Evolutionary conservation across 92 coral and sea anemone species (phyloP).

Genomic region (Paramuricea clavata): DNA sequence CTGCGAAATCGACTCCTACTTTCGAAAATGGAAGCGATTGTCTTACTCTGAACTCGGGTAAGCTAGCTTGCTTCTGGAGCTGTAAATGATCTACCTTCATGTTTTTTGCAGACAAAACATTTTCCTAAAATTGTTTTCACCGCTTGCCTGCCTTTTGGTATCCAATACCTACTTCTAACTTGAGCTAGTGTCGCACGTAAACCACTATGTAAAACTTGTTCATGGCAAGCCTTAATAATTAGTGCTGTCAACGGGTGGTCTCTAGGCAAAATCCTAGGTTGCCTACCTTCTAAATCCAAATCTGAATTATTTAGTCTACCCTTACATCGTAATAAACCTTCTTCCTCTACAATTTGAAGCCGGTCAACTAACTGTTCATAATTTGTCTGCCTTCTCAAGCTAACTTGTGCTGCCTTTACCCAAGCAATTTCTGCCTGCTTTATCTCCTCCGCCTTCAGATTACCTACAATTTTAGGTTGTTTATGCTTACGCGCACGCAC

Average conservation of each 20-base stretch:
- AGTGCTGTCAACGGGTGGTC: slow-evolving; percentile 46
- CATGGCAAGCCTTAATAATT: slow-evolving; percentile 29
- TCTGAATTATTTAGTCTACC: slow-evolving; percentile 56
- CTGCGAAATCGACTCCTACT: slow-evolving; percentile 53
- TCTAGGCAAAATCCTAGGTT: slow-evolving; percentile 51
- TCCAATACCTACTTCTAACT: slow-evolving; percentile 50
- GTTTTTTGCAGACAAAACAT: slow-evolving; percentile 47
- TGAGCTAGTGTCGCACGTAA: slow-evolving; percentile 59
- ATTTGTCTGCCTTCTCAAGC: too few species aligned
- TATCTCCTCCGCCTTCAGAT: too few species aligned
- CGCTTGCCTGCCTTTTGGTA: slow-evolving; percentile 51
- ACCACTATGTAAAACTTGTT: slow-evolving; percentile 40
- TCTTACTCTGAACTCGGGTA: slow-evolving; percentile 44
- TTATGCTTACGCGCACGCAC: background rate
- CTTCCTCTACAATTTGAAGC: background rate
- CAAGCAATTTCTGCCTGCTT: too few species aligned
- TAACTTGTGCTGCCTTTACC: too few species aligned
- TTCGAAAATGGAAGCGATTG: slow-evolving; percentile 24
- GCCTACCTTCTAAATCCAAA: slow-evolving; percentile 23
- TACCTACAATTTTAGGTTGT: too few species aligned
- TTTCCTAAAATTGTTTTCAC: slow-evolving; percentile 31
- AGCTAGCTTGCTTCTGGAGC: slow-evolving; percentile 24
- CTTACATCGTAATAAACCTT: slow-evolving; percentile 52
- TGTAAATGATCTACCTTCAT: slow-evolving; percentile 43
- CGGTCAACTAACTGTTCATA: too few species aligned